Evolutionary conservation across 2,113 vertebrate species (phyloP).

Genomic region (Larimichthys crocea): DNA sequence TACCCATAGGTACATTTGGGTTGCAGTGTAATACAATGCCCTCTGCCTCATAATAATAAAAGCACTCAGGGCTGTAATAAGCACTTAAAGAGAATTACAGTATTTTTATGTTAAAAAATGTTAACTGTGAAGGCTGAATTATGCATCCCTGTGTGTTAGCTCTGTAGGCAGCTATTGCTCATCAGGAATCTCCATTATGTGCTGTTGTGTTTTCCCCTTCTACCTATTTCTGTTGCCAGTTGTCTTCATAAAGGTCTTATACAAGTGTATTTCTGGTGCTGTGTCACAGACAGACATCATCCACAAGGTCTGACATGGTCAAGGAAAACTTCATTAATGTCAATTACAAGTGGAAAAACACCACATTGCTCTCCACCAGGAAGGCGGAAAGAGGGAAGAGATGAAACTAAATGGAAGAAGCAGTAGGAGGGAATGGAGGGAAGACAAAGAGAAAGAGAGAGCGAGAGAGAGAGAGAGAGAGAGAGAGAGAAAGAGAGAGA

Average conservation of each 20-base stretch:
- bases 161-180: neutral
- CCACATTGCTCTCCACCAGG: constrained; percentile 31
- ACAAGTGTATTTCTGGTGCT: constrained; percentile 22
- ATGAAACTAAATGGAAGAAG: constrained; percentile 36
- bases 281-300: constrained; percentile 27
- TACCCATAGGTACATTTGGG: no score
- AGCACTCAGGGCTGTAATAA: no score
- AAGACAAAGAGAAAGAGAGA: constrained; percentile 40
- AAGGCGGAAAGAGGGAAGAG: constrained; percentile 27
- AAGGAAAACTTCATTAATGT: constrained; percentile 44
- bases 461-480: constrained; percentile 23
- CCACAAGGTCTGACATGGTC: constrained; percentile 20
- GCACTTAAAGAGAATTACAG: neutral
- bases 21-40: no score
- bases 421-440: constrained; percentile 44
- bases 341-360: constrained; percentile 51
- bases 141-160: neutral
- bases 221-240: neutral
- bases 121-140: neutral
- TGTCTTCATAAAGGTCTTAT: constrained; percentile 18
- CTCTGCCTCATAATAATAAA: no score
- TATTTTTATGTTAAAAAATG: neutral
- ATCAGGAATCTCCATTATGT: neutral
- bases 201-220: neutral
- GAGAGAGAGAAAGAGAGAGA: constrained; percentile 26